Conservation (phyloP, 2,888 invertebrate species). For the Hedychridium roseum region DNA sequence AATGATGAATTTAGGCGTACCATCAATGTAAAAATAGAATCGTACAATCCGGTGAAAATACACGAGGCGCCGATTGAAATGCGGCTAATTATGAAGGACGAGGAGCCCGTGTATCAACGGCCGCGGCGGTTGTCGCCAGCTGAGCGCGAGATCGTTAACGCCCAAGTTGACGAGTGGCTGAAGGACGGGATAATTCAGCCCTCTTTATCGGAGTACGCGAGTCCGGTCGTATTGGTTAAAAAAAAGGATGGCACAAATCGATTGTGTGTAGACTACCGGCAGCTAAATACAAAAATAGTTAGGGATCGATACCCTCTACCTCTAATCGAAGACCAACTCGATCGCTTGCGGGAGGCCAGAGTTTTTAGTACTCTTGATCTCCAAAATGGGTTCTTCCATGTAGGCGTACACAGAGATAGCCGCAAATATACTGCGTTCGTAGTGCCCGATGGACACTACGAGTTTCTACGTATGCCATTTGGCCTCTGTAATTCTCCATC, state of each 20-base stretch:
- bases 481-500: too few species aligned
- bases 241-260: conserved; percentile 9
- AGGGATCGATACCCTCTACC: background rate
- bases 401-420: too few species aligned
- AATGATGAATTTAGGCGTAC: too few species aligned
- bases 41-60: conserved; percentile 13
- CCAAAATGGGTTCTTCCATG: conserved; percentile 1
- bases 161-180: conserved; percentile 6
- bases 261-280: background rate
- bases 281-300: background rate
- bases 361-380: conserved; percentile 1
- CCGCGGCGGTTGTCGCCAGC: conserved; percentile 6
- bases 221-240: conserved; percentile 14
- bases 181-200: conserved; percentile 10
- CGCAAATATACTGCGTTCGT: too few species aligned
- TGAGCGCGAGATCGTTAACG: conserved; percentile 5
- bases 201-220: conserved; percentile 15
- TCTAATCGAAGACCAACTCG: conserved; percentile 1
- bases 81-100: conserved; percentile 33
- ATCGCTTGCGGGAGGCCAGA: background rate
- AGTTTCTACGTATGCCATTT: too few species aligned
- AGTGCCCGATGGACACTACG: too few species aligned
- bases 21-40: too few species aligned
- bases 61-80: conserved; percentile 30
- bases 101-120: conserved; percentile 12